These are phyloP conservation scores for Standfussiana lucernea DNA, from an alignment of 2,888 invertebrate species.

Conservation along the genomic window DNA sequence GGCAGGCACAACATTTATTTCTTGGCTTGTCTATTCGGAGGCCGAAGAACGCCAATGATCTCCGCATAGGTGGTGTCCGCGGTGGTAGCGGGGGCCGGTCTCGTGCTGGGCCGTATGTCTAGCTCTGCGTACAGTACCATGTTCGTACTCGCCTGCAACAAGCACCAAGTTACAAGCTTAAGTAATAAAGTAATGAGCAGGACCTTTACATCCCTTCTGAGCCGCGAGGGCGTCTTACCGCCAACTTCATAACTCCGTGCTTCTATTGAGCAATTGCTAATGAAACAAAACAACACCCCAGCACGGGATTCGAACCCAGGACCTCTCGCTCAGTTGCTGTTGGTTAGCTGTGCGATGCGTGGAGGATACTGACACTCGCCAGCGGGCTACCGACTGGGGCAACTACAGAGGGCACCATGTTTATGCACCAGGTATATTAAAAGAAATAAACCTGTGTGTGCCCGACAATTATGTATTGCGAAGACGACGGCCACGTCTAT, in stretches of 20 bases:
- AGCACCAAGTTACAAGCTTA: background rate
- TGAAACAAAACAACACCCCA: background rate
- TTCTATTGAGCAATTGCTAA: background rate
- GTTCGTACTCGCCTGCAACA: constrained; percentile 14
- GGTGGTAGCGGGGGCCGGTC: background rate
- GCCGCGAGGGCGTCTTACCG: background rate
- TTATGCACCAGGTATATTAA: too few relatives aligned
- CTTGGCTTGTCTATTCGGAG: background rate
- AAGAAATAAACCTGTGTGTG: too few relatives aligned
- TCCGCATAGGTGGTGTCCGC: constrained; percentile 14
- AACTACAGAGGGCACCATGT: background rate
- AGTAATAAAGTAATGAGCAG: background rate
- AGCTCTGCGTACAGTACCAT: constrained; percentile 34
- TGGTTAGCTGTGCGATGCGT: background rate
- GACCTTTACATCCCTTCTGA: background rate
- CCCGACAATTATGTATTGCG: too few relatives aligned
- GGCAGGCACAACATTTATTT: background rate
- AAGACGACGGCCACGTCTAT: too few relatives aligned
- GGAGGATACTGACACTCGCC: background rate
- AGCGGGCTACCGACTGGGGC: background rate
- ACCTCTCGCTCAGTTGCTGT: background rate
- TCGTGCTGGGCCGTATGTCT: background rate
- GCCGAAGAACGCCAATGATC: constrained; percentile 30
- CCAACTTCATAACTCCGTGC: background rate
- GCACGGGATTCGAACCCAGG: background rate